Conservation (phyloP, 2,797 vertebrate species). For the Myiotriccus ornatus region DNA sequence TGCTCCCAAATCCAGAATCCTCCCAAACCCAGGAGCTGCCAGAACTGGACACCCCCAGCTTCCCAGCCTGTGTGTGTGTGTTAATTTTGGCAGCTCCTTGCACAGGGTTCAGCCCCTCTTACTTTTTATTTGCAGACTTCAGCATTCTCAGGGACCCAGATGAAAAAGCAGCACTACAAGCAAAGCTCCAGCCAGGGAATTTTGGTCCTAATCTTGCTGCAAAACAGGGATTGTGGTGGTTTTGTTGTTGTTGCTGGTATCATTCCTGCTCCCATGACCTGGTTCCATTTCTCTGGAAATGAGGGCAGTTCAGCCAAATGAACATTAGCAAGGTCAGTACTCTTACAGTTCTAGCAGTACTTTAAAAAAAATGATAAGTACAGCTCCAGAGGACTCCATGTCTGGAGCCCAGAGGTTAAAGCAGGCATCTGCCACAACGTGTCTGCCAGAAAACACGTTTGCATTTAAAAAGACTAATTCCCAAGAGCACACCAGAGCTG, state of each 20-base stretch:
- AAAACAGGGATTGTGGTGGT: background rate
- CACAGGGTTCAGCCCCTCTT: background rate
- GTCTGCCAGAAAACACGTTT: background rate
- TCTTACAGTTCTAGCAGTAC: background rate
- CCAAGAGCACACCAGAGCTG: background rate
- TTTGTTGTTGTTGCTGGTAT: background rate
- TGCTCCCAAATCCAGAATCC: background rate
- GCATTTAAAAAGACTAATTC: background rate
- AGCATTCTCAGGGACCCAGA: background rate
- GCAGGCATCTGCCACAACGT: background rate
- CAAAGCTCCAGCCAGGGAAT: background rate
- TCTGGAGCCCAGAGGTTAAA: background rate
- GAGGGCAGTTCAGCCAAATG: background rate
- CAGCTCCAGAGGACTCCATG: background rate
- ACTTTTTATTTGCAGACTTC: background rate
- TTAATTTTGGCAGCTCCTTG: background rate
- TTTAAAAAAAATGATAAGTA: background rate
- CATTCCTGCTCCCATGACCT: background rate
- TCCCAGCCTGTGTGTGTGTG: accelerated
- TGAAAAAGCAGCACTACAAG: background rate
- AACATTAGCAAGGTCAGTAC: background rate
- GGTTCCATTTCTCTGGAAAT: background rate
- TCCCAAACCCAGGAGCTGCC: background rate
- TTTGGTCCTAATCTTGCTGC: background rate
- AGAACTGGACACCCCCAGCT: background rate